Percentiles rank a stretch among this genome's conserved stretches.
Conservation (phyloP, 2,888 invertebrate species). For the Cryptops parisi region DNA sequence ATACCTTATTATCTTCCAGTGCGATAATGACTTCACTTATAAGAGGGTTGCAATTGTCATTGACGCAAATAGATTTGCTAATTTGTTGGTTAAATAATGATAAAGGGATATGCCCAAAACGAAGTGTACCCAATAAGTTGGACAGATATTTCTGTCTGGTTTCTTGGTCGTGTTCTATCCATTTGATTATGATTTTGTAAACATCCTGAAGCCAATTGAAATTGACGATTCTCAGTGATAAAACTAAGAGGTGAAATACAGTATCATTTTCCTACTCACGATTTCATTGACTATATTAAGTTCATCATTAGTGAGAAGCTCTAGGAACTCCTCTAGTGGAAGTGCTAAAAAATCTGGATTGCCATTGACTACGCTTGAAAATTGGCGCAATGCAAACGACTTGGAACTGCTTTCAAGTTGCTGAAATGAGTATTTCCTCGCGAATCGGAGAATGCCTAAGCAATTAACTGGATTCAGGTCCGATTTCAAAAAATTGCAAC, state of each 20-base stretch:
- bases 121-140: conserved; percentile 45
- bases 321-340: conserved; percentile 44
- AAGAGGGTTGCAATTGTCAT: conserved; percentile 39
- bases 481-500: conserved; percentile 48
- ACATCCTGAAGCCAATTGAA: conserved; percentile 41
- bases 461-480: conserved; percentile 52
- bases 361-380: conserved; percentile 44
- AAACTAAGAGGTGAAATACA: too few species aligned
- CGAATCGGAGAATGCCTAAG: conserved; percentile 53
- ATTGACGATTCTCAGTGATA: too few species aligned
- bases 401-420: conserved; percentile 41
- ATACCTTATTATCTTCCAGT: too few species aligned
- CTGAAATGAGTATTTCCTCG: conserved; percentile 51
- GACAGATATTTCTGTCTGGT: conserved; percentile 42
- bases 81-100: conserved; percentile 40
- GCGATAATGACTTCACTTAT: conserved; percentile 41
- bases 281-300: conserved; percentile 55
- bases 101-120: conserved; percentile 49
- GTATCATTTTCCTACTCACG: conserved; percentile 19
- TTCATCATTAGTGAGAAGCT: conserved; percentile 51
- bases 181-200: conserved; percentile 54
- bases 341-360: conserved; percentile 49
- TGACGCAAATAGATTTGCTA: conserved; percentile 20
- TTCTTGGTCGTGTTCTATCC: conserved; percentile 47
- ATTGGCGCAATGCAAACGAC: conserved; percentile 34